A percentile compares a stretch with the other conserved stretches of the same genome.
Evolutionary conservation across 2,797 vertebrate species (phyloP).

Genomic region (Chaetodon trifasciatus): DNA sequence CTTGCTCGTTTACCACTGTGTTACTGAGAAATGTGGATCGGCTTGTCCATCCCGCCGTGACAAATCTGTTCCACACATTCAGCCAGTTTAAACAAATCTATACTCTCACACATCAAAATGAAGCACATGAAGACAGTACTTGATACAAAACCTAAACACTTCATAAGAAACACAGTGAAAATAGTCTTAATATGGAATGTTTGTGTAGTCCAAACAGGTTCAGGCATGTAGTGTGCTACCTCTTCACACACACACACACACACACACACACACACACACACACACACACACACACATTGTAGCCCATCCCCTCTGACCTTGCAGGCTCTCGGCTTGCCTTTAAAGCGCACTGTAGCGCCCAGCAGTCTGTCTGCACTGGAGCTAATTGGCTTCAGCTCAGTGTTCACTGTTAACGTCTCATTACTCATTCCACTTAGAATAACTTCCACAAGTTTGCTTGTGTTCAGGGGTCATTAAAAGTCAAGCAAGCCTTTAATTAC

Average conservation of each 20-base stretch:
- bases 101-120: background rate
- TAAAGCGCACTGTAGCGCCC: constrained; percentile 70
- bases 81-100: background rate
- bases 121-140: background rate
- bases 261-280: constrained; percentile 2
- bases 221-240: background rate
- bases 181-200: background rate
- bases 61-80: background rate
- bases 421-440: constrained; percentile 81
- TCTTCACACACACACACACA: background rate
- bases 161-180: too few species aligned
- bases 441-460: constrained; percentile 81
- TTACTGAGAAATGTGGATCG: background rate
- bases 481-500: constrained; percentile 82
- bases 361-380: constrained; percentile 76
- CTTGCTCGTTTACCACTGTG: background rate
- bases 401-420: constrained; percentile 78
- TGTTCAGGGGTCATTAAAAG: constrained; percentile 81
- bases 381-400: constrained; percentile 80
- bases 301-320: constrained; percentile 66
- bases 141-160: background rate
- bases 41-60: background rate
- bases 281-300: background rate
- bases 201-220: background rate
- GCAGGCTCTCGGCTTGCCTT: constrained; percentile 60